phyloP scores from a whole-genome alignment of 2,113 vertebrate genomes.

The Larimichthys polyactis region DNA sequence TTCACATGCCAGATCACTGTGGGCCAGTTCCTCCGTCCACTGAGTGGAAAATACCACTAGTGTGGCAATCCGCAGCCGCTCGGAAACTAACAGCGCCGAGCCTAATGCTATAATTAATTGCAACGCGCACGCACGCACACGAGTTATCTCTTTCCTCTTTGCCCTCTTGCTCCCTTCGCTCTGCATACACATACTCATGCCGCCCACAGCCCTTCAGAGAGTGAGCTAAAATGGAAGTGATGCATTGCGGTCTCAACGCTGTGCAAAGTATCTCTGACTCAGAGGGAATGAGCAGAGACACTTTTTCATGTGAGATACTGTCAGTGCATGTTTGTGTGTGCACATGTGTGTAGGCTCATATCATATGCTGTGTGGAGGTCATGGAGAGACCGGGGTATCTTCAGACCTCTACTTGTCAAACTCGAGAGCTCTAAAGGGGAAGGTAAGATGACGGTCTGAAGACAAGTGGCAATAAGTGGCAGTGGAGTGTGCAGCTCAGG shows the following conservation, averaged over 20 bases:
- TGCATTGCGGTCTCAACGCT: constrained; percentile 58
- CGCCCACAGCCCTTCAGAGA: constrained; percentile 62
- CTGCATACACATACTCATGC: constrained; percentile 20
- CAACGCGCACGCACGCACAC: neutral
- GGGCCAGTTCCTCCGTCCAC: constrained; percentile 37
- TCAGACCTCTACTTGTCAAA: neutral
- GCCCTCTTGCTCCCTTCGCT: constrained; percentile 30
- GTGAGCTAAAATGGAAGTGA: constrained; percentile 67
- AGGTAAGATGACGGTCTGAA: constrained; percentile 6
- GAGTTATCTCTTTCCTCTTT: constrained; percentile 23
- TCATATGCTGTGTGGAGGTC: constrained; percentile 34
- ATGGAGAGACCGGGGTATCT: constrained; percentile 18
- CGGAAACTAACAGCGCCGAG: constrained; percentile 20
- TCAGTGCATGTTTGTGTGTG: constrained; percentile 12
- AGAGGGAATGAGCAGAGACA: constrained; percentile 57
- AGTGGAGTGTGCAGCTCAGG: neutral
- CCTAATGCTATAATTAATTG: constrained; percentile 58
- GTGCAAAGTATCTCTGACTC: constrained; percentile 59
- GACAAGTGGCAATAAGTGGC: constrained; percentile 9
- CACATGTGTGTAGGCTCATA: constrained; percentile 23
- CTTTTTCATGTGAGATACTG: constrained; percentile 22
- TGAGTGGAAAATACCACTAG: constrained; percentile 49
- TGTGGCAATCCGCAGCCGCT: constrained; percentile 53
- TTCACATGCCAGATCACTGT: constrained; percentile 41
- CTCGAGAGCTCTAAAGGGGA: constrained; percentile 15